A percentile compares a stretch with the other conserved stretches of the same genome.
phyloP scores from a whole-genome alignment of 2,113 vertebrate genomes.

The Elaphurus davidianus region DNA sequence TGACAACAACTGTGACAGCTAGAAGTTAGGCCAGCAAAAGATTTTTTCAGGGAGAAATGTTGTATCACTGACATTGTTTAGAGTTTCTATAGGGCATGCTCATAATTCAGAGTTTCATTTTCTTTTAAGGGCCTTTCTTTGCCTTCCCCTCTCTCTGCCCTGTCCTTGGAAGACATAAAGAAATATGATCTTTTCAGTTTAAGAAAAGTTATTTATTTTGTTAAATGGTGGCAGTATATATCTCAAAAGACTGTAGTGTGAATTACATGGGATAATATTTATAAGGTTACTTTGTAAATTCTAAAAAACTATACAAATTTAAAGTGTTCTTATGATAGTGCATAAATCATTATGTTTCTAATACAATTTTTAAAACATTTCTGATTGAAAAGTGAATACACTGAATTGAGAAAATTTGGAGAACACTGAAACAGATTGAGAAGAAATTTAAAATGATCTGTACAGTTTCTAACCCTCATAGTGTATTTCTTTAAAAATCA shows the following conservation, averaged over 20 bases:
- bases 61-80: neutral
- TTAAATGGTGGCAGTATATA: neutral
- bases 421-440: neutral
- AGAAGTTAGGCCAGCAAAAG: neutral
- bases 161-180: neutral
- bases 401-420: neutral
- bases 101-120: constrained; percentile 14
- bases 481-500: neutral
- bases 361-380: neutral
- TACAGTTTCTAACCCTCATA: neutral
- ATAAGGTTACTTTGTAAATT: neutral
- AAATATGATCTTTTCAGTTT: neutral
- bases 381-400: neutral
- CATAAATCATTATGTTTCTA: neutral
- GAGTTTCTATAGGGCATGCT: neutral
- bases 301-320: neutral
- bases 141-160: neutral
- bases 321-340: neutral
- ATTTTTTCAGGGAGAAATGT: neutral
- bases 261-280: neutral
- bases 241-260: neutral
- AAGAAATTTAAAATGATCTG: neutral
- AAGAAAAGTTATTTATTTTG: neutral
- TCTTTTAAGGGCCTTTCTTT: neutral
- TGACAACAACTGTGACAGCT: neutral